phyloP scores from a whole-genome alignment of 2,888 invertebrate genomes.

The Himalopsyche japonica region DNA sequence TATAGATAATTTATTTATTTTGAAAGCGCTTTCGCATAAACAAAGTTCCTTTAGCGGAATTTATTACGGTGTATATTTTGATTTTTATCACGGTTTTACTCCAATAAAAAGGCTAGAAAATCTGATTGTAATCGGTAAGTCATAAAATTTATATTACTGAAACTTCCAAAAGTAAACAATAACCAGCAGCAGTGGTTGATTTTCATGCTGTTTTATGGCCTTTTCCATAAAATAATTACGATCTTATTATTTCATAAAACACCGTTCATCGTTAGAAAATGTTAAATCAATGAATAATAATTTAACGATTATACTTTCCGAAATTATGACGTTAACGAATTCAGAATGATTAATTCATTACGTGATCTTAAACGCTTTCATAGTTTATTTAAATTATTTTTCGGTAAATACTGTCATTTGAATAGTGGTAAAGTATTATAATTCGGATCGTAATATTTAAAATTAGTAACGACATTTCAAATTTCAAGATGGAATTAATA shows the following conservation, averaged over 20 bases:
- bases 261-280: not conserved
- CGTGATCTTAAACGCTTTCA: not conserved
- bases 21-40: not conserved
- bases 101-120: not conserved
- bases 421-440: no score
- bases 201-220: not conserved
- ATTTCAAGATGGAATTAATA: no score
- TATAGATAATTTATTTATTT: not conserved
- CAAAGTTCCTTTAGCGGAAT: not conserved
- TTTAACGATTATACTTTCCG: not conserved
- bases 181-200: not conserved
- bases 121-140: not conserved
- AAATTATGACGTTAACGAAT: not conserved
- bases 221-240: not conserved
- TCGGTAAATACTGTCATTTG: no score
- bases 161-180: not conserved
- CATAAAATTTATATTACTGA: not conserved
- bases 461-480: no score
- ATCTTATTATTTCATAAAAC: not conserved
- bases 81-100: not conserved
- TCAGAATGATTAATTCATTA: not conserved
- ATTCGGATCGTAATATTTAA: no score
- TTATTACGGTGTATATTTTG: not conserved
- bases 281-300: not conserved
- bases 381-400: no score